Conservation (phyloP, 2,113 vertebrate species). For the Sturnus vulgaris region DNA sequence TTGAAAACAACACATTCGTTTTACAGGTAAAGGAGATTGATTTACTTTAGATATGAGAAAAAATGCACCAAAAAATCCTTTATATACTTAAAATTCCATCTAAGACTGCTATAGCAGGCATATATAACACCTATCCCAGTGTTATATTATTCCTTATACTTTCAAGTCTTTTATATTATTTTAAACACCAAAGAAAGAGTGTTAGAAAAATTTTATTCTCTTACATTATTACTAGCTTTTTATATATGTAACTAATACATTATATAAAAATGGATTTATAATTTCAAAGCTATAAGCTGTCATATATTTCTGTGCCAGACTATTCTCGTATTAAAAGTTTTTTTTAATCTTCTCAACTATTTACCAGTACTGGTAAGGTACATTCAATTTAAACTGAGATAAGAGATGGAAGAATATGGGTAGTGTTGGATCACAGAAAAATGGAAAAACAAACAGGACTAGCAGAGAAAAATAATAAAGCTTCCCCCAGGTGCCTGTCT, state of each 20-base stretch:
- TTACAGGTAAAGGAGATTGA: background rate
- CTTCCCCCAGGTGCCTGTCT: background rate
- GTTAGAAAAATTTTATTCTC: background rate
- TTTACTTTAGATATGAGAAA: background rate
- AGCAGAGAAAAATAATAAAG: background rate
- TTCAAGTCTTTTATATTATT: background rate
- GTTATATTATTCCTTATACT: background rate
- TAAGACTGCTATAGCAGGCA: background rate
- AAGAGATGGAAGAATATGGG: background rate
- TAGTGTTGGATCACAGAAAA: background rate
- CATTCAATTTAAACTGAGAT: background rate
- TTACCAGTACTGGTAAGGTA: background rate
- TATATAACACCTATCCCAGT: background rate
- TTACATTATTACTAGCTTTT: background rate
- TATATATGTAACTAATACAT: background rate
- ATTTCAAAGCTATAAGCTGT: background rate
- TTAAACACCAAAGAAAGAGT: background rate
- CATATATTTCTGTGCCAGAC: background rate
- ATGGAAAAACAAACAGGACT: background rate
- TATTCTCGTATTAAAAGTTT: background rate
- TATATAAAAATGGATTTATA: background rate
- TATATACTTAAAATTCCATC: background rate
- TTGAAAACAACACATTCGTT: background rate
- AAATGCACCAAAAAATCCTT: background rate
- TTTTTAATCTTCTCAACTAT: background rate